Percentiles rank a stretch among this genome's conserved stretches.
Conservation (phyloP, 2,888 invertebrate species). For the Eurytoma adleriae region DNA sequence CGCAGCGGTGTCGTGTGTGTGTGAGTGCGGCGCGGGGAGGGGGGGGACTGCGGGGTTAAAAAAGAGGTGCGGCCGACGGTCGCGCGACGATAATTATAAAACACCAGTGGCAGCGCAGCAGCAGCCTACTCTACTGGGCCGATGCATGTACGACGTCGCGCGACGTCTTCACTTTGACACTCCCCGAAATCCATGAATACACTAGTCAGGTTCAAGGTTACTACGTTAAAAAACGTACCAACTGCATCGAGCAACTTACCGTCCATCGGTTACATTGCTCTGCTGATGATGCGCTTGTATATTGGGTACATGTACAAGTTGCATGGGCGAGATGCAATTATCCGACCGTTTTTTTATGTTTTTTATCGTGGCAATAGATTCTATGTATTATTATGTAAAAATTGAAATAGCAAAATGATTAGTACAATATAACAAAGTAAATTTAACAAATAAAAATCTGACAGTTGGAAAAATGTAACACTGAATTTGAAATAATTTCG, state of each 20-base stretch:
- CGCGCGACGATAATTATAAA: neutral
- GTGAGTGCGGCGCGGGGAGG: neutral
- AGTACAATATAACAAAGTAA: neutral
- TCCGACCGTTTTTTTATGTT: too few species aligned
- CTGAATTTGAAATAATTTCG: constrained; percentile 6
- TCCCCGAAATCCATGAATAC: constrained; percentile 68
- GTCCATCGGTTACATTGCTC: constrained; percentile 24
- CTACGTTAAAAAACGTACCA: constrained; percentile 60
- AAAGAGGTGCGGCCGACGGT: neutral
- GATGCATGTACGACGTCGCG: constrained; percentile 9
- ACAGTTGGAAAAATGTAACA: neutral
- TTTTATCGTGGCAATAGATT: too few species aligned
- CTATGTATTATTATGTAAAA: too few species aligned
- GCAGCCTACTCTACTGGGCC: neutral
- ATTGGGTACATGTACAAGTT: neutral
- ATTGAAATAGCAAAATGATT: neutral
- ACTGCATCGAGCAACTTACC: constrained; percentile 57
- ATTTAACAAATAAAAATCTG: neutral
- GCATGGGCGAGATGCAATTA: neutral
- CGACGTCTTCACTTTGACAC: constrained; percentile 62
- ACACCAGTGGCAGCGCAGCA: constrained; percentile 25
- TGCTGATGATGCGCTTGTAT: neutral
- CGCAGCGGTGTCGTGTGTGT: too few species aligned
- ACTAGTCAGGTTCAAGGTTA: constrained; percentile 75
- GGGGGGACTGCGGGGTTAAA: too few species aligned